These are phyloP conservation scores for Ctenopoma kingsleyae DNA, from an alignment of 2,797 vertebrate species.

Conservation along the genomic window DNA sequence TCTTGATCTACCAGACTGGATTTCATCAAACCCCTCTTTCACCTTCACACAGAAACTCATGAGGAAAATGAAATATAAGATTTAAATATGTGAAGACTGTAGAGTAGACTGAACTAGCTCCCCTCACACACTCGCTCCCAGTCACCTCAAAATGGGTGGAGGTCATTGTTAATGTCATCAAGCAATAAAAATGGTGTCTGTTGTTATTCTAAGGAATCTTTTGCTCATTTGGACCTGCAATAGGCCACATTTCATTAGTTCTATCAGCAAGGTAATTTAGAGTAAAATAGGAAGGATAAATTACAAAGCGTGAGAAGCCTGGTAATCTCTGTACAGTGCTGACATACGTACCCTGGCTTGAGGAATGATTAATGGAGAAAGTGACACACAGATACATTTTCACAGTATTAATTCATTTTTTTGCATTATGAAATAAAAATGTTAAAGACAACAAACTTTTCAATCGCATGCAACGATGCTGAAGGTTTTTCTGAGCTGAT, in stretches of 20 bases:
- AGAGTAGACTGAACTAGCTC: not conserved
- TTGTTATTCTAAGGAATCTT: constrained; percentile 66
- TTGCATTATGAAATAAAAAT: constrained; percentile 7
- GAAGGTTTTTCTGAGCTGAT: constrained; percentile 5
- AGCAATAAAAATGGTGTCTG: constrained; percentile 53
- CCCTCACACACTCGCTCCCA: not conserved
- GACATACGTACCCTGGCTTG: constrained; percentile 37
- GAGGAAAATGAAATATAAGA: constrained; percentile 4
- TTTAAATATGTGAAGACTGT: constrained; percentile 28
- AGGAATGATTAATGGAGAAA: constrained; percentile 50
- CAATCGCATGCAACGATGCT: not conserved
- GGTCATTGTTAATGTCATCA: constrained; percentile 63
- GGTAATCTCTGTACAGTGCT: constrained; percentile 50
- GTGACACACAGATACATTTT: constrained; percentile 38
- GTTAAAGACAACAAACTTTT: not conserved
- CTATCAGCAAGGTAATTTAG: constrained; percentile 69
- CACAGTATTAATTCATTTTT: constrained; percentile 1
- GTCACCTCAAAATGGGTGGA: constrained; percentile 33
- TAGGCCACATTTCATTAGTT: constrained; percentile 71
- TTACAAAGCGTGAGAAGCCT: constrained; percentile 67
- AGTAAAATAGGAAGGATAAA: constrained; percentile 73
- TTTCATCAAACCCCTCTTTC: constrained; percentile 20
- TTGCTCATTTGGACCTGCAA: constrained; percentile 27
- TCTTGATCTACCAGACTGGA: constrained; percentile 14
- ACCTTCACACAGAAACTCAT: constrained; percentile 22